phyloP scores from a whole-genome alignment of 2,797 vertebrate genomes.

The Scarus forsteni region DNA sequence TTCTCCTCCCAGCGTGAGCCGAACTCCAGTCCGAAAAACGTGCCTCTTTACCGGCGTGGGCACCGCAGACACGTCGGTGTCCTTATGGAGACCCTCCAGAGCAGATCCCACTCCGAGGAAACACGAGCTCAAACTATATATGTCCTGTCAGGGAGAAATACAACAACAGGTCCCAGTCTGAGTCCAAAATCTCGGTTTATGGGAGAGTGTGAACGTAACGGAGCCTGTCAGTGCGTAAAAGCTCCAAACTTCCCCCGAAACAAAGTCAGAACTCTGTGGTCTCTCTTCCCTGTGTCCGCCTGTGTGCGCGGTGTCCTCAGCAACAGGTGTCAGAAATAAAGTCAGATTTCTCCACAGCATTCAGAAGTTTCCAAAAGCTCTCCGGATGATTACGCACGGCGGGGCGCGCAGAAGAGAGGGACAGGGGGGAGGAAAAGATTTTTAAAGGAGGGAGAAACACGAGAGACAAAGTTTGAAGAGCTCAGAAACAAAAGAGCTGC shows the following conservation, averaged over 20 bases:
- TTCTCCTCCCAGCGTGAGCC: slow-evolving; percentile 38
- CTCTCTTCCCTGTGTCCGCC: neutral
- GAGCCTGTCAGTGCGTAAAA: slow-evolving; percentile 20
- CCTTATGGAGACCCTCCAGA: neutral
- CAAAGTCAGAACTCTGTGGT: neutral
- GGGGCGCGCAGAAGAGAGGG: neutral
- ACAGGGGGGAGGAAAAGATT: slow-evolving; percentile 1
- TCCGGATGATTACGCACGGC: slow-evolving; percentile 47
- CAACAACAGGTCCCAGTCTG: slow-evolving; percentile 8
- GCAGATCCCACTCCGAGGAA: slow-evolving; percentile 4
- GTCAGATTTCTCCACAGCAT: slow-evolving; percentile 46
- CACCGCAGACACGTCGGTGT: slow-evolving; percentile 21
- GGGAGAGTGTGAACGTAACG: neutral
- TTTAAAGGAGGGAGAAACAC: slow-evolving; percentile 36
- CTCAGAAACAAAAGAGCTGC: slow-evolving; percentile 28
- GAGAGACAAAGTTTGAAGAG: slow-evolving; percentile 34
- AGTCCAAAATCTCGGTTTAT: slow-evolving; percentile 10
- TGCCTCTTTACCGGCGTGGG: slow-evolving; percentile 33
- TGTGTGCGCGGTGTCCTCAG: slow-evolving; percentile 37
- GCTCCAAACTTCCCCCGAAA: slow-evolving; percentile 5
- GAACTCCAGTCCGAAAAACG: slow-evolving; percentile 36
- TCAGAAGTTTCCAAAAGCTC: slow-evolving; percentile 59
- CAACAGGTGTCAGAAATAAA: slow-evolving; percentile 75
- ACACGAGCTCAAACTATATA: neutral
- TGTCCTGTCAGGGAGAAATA: neutral